phyloP scores from a whole-genome alignment of 2,888 invertebrate genomes.

The Eudasyphora cyanicolor region DNA sequence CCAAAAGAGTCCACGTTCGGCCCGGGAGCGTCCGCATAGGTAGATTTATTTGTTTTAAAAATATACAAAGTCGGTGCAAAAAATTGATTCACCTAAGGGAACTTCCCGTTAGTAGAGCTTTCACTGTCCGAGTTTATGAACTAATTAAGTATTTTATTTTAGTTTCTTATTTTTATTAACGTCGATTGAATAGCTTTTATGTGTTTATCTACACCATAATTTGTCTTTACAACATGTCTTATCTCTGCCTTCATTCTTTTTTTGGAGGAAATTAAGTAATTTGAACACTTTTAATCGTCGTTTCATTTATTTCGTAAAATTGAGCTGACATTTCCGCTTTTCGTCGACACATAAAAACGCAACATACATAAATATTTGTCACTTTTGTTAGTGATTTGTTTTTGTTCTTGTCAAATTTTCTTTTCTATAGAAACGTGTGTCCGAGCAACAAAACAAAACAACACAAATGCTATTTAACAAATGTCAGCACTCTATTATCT shows the following conservation, averaged over 20 bases:
- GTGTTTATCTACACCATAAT: neutral
- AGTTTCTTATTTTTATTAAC: too few relatives aligned
- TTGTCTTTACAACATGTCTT: neutral
- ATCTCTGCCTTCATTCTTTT: neutral
- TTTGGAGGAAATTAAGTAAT: neutral
- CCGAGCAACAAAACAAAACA: slow-evolving; percentile 5
- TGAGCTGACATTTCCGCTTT: neutral
- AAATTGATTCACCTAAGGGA: too few relatives aligned
- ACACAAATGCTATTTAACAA: slow-evolving; percentile 29
- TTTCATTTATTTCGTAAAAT: neutral
- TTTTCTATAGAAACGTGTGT: neutral
- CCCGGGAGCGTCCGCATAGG: too few relatives aligned
- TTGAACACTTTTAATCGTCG: neutral
- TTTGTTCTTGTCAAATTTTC: too few relatives aligned
- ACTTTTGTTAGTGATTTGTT: too few relatives aligned
- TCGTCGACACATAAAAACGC: neutral
- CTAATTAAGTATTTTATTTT: too few relatives aligned
- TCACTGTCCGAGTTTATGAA: too few relatives aligned
- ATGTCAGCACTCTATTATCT: slow-evolving; percentile 39
- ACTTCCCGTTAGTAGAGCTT: too few relatives aligned
- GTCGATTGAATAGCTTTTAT: too few relatives aligned
- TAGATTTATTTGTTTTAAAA: too few relatives aligned
- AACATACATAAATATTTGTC: slow-evolving; percentile 15
- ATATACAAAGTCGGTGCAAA: too few relatives aligned
- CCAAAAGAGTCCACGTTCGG: too few relatives aligned